Conservation (phyloP, 2,113 vertebrate genomes). For the Pungitius pungitius region DNA sequence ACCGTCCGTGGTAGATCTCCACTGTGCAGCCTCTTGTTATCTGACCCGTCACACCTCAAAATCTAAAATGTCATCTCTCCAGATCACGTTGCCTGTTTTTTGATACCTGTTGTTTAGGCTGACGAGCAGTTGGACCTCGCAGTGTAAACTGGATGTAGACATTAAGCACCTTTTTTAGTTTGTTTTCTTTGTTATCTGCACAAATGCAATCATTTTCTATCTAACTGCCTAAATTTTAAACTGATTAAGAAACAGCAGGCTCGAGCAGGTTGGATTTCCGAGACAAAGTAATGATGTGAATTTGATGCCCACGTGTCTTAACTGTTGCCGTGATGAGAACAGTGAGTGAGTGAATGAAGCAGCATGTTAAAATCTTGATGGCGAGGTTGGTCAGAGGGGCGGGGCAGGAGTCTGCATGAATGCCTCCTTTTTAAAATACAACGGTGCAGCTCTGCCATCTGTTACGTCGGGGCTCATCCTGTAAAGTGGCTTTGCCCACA, state of each 20-base stretch:
- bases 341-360: conserved; percentile 28
- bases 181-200: background rate
- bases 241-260: background rate
- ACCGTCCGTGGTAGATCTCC: background rate
- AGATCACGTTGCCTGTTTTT: conserved; percentile 18
- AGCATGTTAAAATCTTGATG: conserved; percentile 24
- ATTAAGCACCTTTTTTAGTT: background rate
- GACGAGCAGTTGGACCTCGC: background rate
- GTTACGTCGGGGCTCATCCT: conserved; percentile 1
- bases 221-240: background rate
- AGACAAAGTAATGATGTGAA: background rate
- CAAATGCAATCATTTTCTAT: background rate
- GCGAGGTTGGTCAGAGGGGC: conserved; percentile 32
- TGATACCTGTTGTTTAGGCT: conserved; percentile 1
- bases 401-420: background rate
- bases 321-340: background rate
- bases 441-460: conserved; percentile 21
- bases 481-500: conserved; percentile 1
- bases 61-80: conserved; percentile 5
- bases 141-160: background rate
- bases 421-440: background rate
- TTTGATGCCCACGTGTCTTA: conserved; percentile 15
- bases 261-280: background rate
- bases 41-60: background rate
- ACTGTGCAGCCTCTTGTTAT: conserved; percentile 21